Evolutionary conservation across 2,797 vertebrate genomes (phyloP).

Genomic region (Notolepis coatsorum): DNA sequence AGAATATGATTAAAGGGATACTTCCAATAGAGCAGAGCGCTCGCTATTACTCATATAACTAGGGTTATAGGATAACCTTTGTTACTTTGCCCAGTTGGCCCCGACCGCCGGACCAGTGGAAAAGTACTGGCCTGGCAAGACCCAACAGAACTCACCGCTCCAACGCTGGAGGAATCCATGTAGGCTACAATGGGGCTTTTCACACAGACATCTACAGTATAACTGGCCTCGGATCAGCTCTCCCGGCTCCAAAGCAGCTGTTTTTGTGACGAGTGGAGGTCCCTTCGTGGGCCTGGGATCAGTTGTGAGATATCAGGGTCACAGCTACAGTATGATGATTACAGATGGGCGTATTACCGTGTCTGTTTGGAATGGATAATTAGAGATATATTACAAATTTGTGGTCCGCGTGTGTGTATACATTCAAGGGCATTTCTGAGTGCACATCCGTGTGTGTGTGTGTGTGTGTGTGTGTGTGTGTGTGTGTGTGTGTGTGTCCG

Average conservation of each 20-base stretch:
- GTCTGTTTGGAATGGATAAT: too few species aligned
- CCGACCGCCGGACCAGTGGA: background rate
- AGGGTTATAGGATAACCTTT: background rate
- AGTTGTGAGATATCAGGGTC: background rate
- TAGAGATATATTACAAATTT: background rate
- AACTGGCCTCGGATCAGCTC: background rate
- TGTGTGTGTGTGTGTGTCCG: background rate
- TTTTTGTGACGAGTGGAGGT: background rate
- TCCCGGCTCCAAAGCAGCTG: background rate
- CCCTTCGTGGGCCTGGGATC: background rate
- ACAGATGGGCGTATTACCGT: too few species aligned
- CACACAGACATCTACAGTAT: background rate
- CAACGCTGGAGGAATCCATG: slow-evolving; percentile 5
- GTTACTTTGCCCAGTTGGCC: background rate
- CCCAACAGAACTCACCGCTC: background rate
- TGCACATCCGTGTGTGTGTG: background rate
- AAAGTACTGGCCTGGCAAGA: background rate
- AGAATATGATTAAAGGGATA: too few species aligned
- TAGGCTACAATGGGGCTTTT: slow-evolving; percentile 11
- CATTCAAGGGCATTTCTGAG: background rate
- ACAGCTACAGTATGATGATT: too few species aligned
- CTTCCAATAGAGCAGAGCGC: background rate
- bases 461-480: background rate
- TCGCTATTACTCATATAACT: background rate
- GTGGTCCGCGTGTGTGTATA: background rate